Base-by-base conservation (phyloP, 2,888 invertebrate genomes). In the Drosophila robusta region DNA sequence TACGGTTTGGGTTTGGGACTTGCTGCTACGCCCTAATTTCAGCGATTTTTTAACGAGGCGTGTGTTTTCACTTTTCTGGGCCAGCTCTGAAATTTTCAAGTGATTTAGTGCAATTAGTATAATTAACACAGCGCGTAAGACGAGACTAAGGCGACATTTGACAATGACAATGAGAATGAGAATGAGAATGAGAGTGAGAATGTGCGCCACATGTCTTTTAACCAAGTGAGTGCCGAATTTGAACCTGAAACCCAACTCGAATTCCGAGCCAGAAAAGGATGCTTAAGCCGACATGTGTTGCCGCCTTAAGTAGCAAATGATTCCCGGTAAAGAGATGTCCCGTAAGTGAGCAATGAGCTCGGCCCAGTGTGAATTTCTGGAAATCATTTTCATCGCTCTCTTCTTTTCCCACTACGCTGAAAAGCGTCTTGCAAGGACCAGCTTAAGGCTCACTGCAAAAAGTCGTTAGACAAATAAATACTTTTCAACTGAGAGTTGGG, bases 91-190 rank as follows among this genome's bases (percentile, higher is more conserved):
- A 81, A 75, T 86, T 88, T 78, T 80, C 78, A 80, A 88, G 84
- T 87, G 87, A 80, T 87, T 88, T 86, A 86, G 78, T 88, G 80
- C 89, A 86, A 86, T 86, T 86, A 86, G 85, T 88, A 77, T 88
- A 83, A 86, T 86, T 86, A 86, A 86, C 83, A 85, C 82, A 65
- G 80, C 57, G 51, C 69, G 89, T 86, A 88, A 86, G 87, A 70
- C 58, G 85, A 86, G 84, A 81, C 82, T 76, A 70, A 76, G 83
- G 65, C 83, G 87, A 85, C 82, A 78, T 68, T 70, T 87, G 87
- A 83, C 87, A 83, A 76, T 76, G 81, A 66, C 47, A 58, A 32
- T 45, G 36, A 24, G 9, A 44, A 22, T 16, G n/a, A n/a, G 39
- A 39, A 4, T 16, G 22, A n/a, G 39, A 39, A 4, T n/a, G 29